These are phyloP conservation scores for Epsilonema sp. DNA, from an alignment of 2,888 invertebrate genomes.

Conservation along the genomic window DNA sequence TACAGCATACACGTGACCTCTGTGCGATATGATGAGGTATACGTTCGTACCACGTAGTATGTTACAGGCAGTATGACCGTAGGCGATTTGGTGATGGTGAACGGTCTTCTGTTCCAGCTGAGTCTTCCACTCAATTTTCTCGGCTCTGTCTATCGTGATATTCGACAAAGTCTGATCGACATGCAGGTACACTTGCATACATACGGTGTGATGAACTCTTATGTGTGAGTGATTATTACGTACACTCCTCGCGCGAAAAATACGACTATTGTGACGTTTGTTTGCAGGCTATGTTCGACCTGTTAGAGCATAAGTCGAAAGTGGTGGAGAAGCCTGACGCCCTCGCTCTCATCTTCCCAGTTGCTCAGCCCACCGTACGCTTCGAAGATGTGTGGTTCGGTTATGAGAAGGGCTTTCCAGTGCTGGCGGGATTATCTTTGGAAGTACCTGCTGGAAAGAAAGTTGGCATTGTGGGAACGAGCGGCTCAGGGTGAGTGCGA, in stretches of 20 bases:
- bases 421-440: slow-evolving; percentile 58
- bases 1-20: too few relatives aligned
- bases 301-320: slow-evolving; percentile 60
- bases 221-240: too few relatives aligned
- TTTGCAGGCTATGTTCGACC: slow-evolving; percentile 90
- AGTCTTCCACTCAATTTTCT: slow-evolving; percentile 86
- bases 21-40: too few relatives aligned
- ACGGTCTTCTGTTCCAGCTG: slow-evolving; percentile 80
- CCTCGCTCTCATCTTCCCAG: background rate
- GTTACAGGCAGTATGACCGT: slow-evolving; percentile 82
- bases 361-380: slow-evolving; percentile 46
- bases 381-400: slow-evolving; percentile 72
- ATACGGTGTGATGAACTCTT: too few relatives aligned
- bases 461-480: slow-evolving; percentile 89
- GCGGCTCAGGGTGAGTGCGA: slow-evolving; percentile 62
- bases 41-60: too few relatives aligned
- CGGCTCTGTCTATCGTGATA: slow-evolving; percentile 88
- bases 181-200: too few relatives aligned
- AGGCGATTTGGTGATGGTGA: slow-evolving; percentile 92
- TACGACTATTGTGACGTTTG: too few relatives aligned
- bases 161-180: slow-evolving; percentile 78
- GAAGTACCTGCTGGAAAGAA: slow-evolving; percentile 78
- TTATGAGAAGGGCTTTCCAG: slow-evolving; percentile 63
- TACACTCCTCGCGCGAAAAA: too few relatives aligned
- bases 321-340: slow-evolving; percentile 42